Evolutionary conservation across 2,797 vertebrate species (phyloP), one percentile per base, ranked within the genome.

Genomic region (Artibeus lituratus): DNA sequence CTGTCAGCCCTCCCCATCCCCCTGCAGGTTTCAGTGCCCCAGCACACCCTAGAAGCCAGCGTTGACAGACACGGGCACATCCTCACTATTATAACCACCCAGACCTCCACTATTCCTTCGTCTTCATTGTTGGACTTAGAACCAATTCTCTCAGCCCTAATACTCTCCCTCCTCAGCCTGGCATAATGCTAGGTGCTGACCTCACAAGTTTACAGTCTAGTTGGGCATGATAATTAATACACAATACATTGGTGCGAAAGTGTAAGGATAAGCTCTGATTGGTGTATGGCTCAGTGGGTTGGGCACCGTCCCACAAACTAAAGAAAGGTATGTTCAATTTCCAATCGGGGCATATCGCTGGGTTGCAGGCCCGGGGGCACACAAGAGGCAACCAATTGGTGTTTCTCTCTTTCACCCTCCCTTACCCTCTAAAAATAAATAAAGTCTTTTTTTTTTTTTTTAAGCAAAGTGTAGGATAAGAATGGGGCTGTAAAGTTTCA

Each of bases 51-150:
- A 1, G 65, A 69, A 32, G 73, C 70, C 62, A 39, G 72, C 12
- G 0, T 10, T 1, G 0, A 44, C 51, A 22, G 55, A 32, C 1
- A 10, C 6, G 14, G 70, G 51, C 62, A 4, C 12, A 0, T 24
- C 35, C 32, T 19, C 37, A 53, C 12, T 65, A 19, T 73, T 55
- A 10, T 5, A 39, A 16, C 55, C 21, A 26, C n/a, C 35, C 22
- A 16, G 1, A 47, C 16, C 70, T 14, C 55, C 14, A 53, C 26
- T 7, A 6, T 24, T 59, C 55, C 37, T 67, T 16, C 29, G 72
- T 53, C 39, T 19, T 57, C 49, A 2, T 1, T n/a, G 39, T 37
- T 37, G 10, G 49, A 37, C 42, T 16, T 26, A 32, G 51, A 42
- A 55, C 55, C n/a, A 3, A 29, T 29, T 53, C 32, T 47, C 49